Evolutionary conservation across 2,113 vertebrate genomes (phyloP).

Genomic region (Coregonus clupeaformis): DNA sequence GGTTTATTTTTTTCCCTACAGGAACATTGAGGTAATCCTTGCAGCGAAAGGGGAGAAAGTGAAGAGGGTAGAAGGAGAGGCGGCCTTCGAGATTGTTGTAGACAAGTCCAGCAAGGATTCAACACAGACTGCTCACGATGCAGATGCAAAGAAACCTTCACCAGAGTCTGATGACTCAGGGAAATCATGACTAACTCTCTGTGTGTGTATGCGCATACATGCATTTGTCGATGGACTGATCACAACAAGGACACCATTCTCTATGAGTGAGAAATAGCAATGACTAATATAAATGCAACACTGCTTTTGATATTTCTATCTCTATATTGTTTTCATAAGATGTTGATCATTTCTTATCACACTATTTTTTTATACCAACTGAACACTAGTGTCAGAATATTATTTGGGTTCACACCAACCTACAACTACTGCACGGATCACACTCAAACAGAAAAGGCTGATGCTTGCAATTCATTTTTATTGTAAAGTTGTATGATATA

Average conservation of each 20-base stretch:
- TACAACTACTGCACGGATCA: too few species aligned
- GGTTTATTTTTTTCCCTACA: conserved; percentile 55
- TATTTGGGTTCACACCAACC: too few species aligned
- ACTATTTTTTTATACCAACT: too few species aligned
- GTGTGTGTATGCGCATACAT: neutral
- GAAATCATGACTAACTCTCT: conserved; percentile 40
- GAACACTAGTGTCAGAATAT: too few species aligned
- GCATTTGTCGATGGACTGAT: neutral
- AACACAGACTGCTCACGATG: conserved; percentile 20
- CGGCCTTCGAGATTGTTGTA: conserved; percentile 77
- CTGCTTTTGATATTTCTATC: neutral
- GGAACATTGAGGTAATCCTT: conserved; percentile 96
- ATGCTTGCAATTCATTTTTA: too few species aligned
- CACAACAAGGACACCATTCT: too few species aligned
- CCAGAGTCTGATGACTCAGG: conserved; percentile 14
- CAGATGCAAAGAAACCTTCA: conserved; percentile 24
- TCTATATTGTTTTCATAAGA: neutral
- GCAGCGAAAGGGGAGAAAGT: conserved; percentile 89
- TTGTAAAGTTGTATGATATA: too few species aligned
- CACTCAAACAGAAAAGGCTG: too few species aligned
- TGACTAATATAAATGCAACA: neutral
- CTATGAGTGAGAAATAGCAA: neutral
- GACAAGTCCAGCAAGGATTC: conserved; percentile 58
- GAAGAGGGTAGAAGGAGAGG: conserved; percentile 69
- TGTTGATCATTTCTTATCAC: neutral